These are phyloP conservation scores for Orgyia antiqua DNA, from an alignment of 2,888 invertebrate genomes.

Conservation along the genomic window DNA sequence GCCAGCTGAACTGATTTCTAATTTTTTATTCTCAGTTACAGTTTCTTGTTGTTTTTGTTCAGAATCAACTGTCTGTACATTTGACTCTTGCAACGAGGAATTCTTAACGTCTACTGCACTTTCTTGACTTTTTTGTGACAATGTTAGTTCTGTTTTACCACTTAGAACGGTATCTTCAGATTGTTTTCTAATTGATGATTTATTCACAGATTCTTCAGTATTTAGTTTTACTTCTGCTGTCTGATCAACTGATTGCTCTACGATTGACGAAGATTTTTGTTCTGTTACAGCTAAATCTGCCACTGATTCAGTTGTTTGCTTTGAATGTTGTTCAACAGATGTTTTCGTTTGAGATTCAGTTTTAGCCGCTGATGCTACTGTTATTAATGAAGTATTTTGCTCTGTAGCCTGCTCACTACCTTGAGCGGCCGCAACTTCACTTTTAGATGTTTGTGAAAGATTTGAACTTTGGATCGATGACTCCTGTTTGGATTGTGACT, in stretches of 20 bases:
- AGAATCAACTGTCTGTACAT: conserved; percentile 20
- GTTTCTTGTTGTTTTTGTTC: conserved; percentile 25
- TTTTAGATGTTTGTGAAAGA: conserved; percentile 1
- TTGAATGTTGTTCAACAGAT: conserved; percentile 10
- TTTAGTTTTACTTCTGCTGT: conserved; percentile 9
- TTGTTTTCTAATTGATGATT: conserved; percentile 7
- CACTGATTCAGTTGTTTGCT: conserved; percentile 9
- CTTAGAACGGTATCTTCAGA: conserved; percentile 12
- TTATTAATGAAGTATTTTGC: conserved; percentile 9
- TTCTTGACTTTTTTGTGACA: conserved; percentile 7
- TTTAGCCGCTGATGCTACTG: conserved; percentile 6
- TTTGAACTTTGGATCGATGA: conserved; percentile 12
- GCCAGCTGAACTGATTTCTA: conserved; percentile 31
- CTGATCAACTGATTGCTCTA: conserved; percentile 5
- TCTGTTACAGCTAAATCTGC: conserved; percentile 16
- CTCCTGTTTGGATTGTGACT: conserved; percentile 16
- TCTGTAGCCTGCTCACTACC: conserved; percentile 17
- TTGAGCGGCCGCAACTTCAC: conserved; percentile 4
- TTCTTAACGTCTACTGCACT: conserved; percentile 8
- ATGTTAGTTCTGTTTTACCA: neutral
- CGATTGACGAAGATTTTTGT: conserved; percentile 8
- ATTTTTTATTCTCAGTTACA: conserved; percentile 23
- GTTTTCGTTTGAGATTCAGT: conserved; percentile 6
- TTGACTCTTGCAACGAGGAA: conserved; percentile 13
- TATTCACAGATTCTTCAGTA: conserved; percentile 3